Evolutionary conservation across 2,113 vertebrate species (phyloP).

Genomic region (Salminus brasiliensis): DNA sequence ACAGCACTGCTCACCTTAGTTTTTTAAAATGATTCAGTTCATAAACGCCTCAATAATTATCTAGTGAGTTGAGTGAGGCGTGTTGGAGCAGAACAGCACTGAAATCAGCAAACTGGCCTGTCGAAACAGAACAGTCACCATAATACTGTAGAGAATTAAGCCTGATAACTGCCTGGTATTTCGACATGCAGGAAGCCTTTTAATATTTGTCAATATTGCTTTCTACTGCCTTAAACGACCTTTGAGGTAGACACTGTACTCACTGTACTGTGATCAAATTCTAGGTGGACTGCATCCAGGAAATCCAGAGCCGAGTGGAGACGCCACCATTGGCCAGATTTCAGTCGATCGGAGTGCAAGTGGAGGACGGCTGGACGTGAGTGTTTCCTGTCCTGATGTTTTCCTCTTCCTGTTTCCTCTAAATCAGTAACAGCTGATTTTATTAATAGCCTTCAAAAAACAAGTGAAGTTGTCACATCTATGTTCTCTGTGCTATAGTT

Average conservation of each 20-base stretch:
- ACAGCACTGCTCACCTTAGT: background rate
- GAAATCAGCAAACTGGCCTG: background rate
- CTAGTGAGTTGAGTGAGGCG: background rate
- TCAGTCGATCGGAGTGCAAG: conserved; percentile 99
- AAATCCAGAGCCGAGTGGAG: conserved; percentile 88
- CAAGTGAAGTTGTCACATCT: background rate
- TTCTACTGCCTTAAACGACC: background rate
- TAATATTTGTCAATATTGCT: background rate
- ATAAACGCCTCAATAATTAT: background rate
- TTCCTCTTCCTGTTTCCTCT: conserved; percentile 44
- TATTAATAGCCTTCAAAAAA: background rate
- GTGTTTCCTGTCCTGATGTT: conserved; percentile 73
- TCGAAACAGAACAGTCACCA: background rate
- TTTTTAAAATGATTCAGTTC: background rate
- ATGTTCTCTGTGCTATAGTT: background rate
- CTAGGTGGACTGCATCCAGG: conserved; percentile 98
- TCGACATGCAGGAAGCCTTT: background rate
- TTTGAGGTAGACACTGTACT: background rate
- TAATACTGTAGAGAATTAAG: background rate
- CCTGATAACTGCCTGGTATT: background rate
- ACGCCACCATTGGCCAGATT: conserved; percentile 91
- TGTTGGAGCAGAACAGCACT: background rate
- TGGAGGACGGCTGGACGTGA: conserved; percentile 99
- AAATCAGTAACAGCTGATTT: conserved; percentile 11
- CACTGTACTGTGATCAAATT: conserved; percentile 59